phyloP scores from a whole-genome alignment of 1,140 invertebrate species.

The Cheumatopsyche charites region DNA sequence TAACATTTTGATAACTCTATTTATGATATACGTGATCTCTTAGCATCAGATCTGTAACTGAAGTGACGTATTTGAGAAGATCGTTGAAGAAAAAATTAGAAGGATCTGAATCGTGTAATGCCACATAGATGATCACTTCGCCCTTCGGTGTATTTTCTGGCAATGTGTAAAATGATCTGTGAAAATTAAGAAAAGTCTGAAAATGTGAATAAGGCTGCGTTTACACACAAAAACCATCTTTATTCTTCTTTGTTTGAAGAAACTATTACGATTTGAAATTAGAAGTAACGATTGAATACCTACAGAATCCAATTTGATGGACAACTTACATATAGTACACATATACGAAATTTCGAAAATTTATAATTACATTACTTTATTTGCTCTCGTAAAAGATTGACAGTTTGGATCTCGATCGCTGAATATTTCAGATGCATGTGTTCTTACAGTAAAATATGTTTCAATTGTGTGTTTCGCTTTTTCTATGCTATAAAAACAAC shows the following conservation, averaged over 20 bases:
- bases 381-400: not conserved
- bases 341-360: too few species aligned
- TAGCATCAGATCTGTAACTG: slow-evolving; percentile 18
- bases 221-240: too few species aligned
- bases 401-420: slow-evolving; percentile 57
- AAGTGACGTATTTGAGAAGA: slow-evolving; percentile 38
- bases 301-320: too few species aligned
- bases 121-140: slow-evolving; percentile 59
- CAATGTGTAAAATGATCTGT: slow-evolving; percentile 54
- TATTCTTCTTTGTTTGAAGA: too few species aligned
- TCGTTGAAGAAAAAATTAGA: slow-evolving; percentile 62
- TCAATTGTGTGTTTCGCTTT: slow-evolving; percentile 67
- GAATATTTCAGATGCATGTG: slow-evolving; percentile 68
- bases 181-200: too few species aligned
- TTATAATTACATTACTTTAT: slow-evolving; percentile 20
- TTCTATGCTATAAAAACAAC: slow-evolving; percentile 67
- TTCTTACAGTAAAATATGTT: slow-evolving; percentile 65
- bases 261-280: too few species aligned
- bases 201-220: too few species aligned
- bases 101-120: slow-evolving; percentile 59
- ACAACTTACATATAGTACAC: too few species aligned
- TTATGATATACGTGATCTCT: slow-evolving; percentile 23
- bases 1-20: too few species aligned
- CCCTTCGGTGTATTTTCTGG: slow-evolving; percentile 60
- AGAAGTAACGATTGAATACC: too few species aligned